phyloP scores from a whole-genome alignment of 2,797 vertebrate species.

The Garrulus glandarius region DNA sequence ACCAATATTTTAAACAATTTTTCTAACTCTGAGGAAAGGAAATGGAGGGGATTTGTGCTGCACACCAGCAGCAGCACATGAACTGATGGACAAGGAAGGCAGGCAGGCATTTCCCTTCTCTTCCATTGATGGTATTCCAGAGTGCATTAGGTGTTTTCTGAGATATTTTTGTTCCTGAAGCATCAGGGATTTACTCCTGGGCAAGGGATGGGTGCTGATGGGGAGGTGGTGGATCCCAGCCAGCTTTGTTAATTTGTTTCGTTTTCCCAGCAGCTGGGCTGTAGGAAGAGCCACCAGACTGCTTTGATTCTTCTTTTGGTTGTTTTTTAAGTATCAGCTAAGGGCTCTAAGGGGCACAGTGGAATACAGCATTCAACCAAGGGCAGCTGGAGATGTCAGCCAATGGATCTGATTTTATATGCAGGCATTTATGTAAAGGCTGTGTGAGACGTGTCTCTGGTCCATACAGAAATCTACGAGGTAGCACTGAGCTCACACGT shows the following conservation, averaged over 20 bases:
- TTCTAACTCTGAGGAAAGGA: neutral
- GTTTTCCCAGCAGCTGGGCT: neutral
- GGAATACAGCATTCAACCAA: neutral
- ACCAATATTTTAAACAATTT: neutral
- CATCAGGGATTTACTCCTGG: neutral
- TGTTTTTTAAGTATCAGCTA: neutral
- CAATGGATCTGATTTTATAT: neutral
- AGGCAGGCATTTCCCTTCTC: neutral
- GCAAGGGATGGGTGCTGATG: neutral
- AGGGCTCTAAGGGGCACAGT: neutral
- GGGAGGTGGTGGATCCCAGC: neutral
- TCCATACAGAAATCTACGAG: neutral
- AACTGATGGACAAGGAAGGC: neutral
- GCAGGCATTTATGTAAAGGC: neutral
- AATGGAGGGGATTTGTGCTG: neutral
- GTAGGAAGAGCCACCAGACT: neutral
- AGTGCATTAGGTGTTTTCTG: neutral
- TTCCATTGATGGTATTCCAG: neutral
- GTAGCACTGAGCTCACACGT: fast-evolving
- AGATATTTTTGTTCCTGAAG: neutral
- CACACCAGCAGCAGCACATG: neutral
- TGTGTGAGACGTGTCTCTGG: neutral
- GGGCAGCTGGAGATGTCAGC: neutral
- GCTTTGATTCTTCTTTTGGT: neutral
- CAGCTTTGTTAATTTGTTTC: neutral